phyloP scores from a whole-genome alignment of 2,113 vertebrate genomes.

The Diglossa brunneiventris region DNA sequence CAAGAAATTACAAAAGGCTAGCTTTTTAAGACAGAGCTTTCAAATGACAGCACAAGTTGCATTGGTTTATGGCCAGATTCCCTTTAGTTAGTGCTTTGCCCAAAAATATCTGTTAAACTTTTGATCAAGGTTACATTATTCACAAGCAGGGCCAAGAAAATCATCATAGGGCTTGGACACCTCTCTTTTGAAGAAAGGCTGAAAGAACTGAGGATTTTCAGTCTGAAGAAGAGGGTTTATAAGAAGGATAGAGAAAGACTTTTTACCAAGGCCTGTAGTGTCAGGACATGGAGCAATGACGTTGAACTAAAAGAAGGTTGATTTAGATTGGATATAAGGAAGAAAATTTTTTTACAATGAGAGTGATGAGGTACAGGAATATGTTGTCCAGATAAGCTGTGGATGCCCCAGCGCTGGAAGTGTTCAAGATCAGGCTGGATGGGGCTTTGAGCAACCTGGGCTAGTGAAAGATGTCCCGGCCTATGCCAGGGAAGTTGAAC shows the following conservation, averaged over 20 bases:
- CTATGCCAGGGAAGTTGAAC: not conserved
- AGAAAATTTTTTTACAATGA: accelerated
- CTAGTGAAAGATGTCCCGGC: not conserved
- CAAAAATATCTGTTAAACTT: not conserved
- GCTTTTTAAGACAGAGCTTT: not conserved
- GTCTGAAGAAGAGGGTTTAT: not conserved
- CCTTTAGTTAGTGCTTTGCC: not conserved
- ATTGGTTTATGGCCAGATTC: not conserved
- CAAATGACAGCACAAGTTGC: not conserved
- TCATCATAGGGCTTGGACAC: not conserved
- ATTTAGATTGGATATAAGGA: not conserved
- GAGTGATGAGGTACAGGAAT: not conserved
- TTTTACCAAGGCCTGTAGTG: not conserved
- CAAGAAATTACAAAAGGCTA: not conserved
- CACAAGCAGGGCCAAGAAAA: not conserved
- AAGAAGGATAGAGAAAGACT: not conserved
- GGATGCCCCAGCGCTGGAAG: not conserved
- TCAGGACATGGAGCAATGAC: not conserved
- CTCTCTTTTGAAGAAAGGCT: not conserved
- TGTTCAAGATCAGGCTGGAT: not conserved
- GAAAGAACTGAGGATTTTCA: not conserved
- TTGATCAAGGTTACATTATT: not conserved
- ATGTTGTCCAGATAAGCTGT: not conserved
- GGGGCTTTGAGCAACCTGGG: not conserved
- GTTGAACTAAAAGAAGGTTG: not conserved